Base-by-base conservation (phyloP, 1,140 invertebrate species). In the Heterodera schachtii region DNA sequence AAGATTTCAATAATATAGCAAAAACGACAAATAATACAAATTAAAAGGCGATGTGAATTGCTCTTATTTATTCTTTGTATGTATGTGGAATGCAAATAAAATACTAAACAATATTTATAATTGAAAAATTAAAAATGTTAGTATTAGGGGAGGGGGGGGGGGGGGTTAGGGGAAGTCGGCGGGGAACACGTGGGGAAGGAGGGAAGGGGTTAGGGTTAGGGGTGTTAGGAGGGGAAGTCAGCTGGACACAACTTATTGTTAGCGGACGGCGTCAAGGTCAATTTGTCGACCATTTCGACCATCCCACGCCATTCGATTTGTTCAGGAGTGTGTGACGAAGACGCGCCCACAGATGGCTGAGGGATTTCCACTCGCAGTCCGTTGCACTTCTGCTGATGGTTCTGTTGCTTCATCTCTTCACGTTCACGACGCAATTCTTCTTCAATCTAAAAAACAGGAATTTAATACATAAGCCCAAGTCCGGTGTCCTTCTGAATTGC, bases 281-380 rank as follows among this genome's bases (percentile, higher is more conserved):
- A 46, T 43, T 46, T 71, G 69, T 71, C 69, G n/a, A 71, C 69
- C 69, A 71, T 71, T 21, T 71, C 44, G 69, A 6, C 21, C 31
- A 43, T 19, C 19, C 69, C 44, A 43, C 5, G 7, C 13, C 31
- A 46, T 69, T n/a, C 67, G 67, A 69, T 69, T n/a, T n/a, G 41
- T n/a, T 21, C n/a, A 19, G 41, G 67, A 69, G 67, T 43, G 7
- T 19, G 49, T 52, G 49, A 52, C 67, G n/a, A 43, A 8, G 41
- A 69, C 67, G 19, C 41, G 16, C n/a, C 41, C 67, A 43, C 67
- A 7, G 67, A 69, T 19, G 67, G 6, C 7, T 8, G 67, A 7
- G 67, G 67, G 19, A 43, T 21, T 9, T 69, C n/a, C 67, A 43
- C 7, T 9, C 7, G 41, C n/a, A 43, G 19, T 52, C 49, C 49